A percentile compares a stretch with the other conserved stretches of the same genome.
Conservation (phyloP, 37 sponge, comb jelly and placozoan genomes). For the Amphimedon queenslandica region DNA sequence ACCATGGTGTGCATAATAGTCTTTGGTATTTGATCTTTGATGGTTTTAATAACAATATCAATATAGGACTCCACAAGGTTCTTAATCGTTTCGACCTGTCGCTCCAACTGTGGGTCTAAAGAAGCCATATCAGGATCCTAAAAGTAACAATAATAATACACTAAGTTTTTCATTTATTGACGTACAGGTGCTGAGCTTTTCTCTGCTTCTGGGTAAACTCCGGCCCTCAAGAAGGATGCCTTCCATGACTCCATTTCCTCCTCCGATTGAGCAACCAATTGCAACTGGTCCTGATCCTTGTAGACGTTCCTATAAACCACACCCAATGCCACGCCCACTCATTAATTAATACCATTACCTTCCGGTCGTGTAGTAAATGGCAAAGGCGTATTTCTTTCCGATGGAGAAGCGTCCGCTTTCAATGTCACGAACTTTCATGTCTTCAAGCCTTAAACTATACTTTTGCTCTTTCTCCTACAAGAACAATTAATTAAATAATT, state of each 20-base stretch:
- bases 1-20: conserved; percentile 91
- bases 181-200: conserved; percentile 9
- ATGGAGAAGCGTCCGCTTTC: conserved; percentile 74
- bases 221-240: conserved; percentile 91
- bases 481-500: no score
- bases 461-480: conserved; percentile 95
- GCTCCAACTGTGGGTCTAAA: conserved; percentile 89
- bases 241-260: conserved; percentile 96
- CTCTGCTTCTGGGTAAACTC: conserved; percentile 78
- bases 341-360: conserved; percentile 48
- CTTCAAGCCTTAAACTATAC: conserved; percentile 83
- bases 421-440: conserved; percentile 72
- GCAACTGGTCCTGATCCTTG: conserved; percentile 87
- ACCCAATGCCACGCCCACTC: neutral
- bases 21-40: conserved; percentile 90
- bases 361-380: conserved; percentile 82
- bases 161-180: no score
- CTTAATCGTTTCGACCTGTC: conserved; percentile 95
- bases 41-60: conserved; percentile 84
- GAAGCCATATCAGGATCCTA: conserved; percentile 36
- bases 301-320: conserved; percentile 64
- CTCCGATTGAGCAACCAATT: conserved; percentile 69
- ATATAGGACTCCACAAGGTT: conserved; percentile 94
- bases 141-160: no score
- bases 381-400: conserved; percentile 72